Percentiles rank a stretch among this genome's conserved stretches.
phyloP scores from a whole-genome alignment of 2,113 vertebrate genomes.

The Poicephalus gulielmi region DNA sequence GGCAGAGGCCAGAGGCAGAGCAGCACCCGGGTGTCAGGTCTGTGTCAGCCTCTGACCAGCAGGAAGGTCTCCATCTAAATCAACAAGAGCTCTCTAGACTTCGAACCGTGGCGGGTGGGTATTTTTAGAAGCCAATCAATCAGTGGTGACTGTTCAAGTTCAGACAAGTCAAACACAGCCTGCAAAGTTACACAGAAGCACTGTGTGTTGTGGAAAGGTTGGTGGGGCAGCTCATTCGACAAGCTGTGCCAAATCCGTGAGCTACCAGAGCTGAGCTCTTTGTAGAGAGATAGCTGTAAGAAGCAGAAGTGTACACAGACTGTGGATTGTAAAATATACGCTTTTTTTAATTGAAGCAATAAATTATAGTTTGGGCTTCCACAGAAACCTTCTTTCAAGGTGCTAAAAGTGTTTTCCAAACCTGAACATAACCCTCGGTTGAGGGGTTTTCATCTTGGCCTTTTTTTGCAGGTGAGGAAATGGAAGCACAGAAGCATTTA shows the following conservation, averaged over 20 bases:
- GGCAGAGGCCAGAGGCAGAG: not conserved
- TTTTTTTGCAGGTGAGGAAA: not conserved
- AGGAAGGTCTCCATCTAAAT: slow-evolving; percentile 49
- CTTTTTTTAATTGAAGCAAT: not conserved
- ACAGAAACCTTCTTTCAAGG: not conserved
- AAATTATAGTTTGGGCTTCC: not conserved
- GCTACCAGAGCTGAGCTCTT: not conserved
- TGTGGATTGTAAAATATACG: not conserved
- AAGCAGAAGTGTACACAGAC: not conserved
- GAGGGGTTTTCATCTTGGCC: not conserved
- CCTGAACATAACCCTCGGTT: not conserved
- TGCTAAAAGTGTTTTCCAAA: not conserved
- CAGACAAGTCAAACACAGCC: slow-evolving; percentile 67
- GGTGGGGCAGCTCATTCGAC: not conserved
- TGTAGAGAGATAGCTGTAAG: not conserved
- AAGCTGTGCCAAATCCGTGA: slow-evolving; percentile 8
- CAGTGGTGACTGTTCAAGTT: slow-evolving; percentile 66
- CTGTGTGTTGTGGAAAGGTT: slow-evolving; percentile 17
- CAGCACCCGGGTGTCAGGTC: not conserved
- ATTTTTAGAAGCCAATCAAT: slow-evolving; percentile 74
- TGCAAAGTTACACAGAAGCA: slow-evolving; percentile 57
- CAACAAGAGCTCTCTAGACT: slow-evolving; percentile 49
- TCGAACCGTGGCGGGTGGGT: not conserved
- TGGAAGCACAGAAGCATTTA: not conserved
- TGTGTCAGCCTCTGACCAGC: slow-evolving; percentile 8